Evolutionary conservation across 2,113 vertebrate species (phyloP).

Genomic region (Fregata magnificens): DNA sequence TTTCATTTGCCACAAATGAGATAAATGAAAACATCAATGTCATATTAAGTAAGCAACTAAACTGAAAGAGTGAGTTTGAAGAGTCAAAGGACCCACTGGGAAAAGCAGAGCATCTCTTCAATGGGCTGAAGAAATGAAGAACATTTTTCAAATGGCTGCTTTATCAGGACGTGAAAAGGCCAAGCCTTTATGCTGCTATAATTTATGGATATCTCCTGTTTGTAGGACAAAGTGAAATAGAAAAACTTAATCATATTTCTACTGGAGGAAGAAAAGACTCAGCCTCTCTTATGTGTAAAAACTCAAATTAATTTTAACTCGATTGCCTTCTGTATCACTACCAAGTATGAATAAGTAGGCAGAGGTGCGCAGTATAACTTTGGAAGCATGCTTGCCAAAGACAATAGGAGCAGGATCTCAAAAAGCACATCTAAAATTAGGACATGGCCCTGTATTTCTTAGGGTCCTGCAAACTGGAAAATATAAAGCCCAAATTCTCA

Average conservation of each 20-base stretch:
- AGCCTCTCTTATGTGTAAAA: not conserved
- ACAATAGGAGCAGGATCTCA: not conserved
- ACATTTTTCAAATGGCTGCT: constrained; percentile 41
- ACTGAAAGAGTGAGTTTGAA: constrained; percentile 27
- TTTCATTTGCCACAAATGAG: constrained; percentile 38
- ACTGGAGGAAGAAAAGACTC: not conserved
- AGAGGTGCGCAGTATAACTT: not conserved
- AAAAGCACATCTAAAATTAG: not conserved
- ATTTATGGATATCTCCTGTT: constrained; percentile 52
- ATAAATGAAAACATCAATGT: constrained; percentile 60
- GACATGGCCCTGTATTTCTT: not conserved
- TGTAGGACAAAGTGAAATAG: constrained; percentile 53
- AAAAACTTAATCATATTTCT: constrained; percentile 44
- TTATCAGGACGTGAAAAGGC: constrained; percentile 45
- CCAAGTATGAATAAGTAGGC: not conserved
- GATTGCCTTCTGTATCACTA: not conserved
- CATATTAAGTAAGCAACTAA: constrained; percentile 56
- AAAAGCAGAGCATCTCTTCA: constrained; percentile 41
- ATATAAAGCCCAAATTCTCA: not conserved
- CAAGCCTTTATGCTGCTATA: constrained; percentile 31
- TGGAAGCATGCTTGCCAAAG: not conserved
- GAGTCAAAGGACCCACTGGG: constrained; percentile 30
- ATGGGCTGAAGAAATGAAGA: constrained; percentile 40
- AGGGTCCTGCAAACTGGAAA: not conserved
- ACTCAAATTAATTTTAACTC: constrained; percentile 6